Evolutionary conservation across 1,140 invertebrate species (phyloP).

Genomic region (Mercenaria mercenaria): DNA sequence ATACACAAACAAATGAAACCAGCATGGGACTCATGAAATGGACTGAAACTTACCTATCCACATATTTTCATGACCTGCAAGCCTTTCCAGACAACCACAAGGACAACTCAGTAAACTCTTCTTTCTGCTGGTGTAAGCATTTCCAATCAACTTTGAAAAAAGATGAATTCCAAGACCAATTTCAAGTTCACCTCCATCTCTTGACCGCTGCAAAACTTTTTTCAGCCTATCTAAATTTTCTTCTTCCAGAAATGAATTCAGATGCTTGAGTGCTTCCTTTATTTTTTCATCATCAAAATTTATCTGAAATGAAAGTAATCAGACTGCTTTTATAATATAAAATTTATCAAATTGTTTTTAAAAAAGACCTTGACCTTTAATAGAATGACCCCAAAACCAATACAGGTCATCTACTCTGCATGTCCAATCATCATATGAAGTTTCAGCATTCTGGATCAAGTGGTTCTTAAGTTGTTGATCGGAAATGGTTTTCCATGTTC

Average conservation of each 20-base stretch:
- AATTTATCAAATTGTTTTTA: no score
- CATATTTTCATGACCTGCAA: neutral
- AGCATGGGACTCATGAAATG: no score
- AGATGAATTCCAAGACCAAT: neutral
- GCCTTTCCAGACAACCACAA: neutral
- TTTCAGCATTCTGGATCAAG: no score
- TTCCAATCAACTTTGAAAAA: neutral
- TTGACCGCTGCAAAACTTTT: neutral
- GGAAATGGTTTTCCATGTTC: no score
- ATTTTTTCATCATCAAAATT: neutral
- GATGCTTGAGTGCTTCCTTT: neutral
- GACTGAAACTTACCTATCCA: neutral
- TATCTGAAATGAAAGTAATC: neutral
- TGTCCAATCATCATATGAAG: no score
- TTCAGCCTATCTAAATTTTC: neutral
- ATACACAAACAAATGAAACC: no score
- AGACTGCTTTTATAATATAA: no score
- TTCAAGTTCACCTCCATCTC: neutral
- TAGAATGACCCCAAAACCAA: no score
- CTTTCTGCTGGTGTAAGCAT: neutral
- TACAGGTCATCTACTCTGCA: no score
- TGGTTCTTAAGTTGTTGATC: no score
- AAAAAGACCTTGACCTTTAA: no score
- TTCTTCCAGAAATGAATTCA: neutral
- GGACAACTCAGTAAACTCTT: neutral